A percentile compares a stretch with the other conserved stretches of the same genome.
These are phyloP conservation scores for Epizoanthus scotinus DNA, from an alignment of 92 coral and sea anemone species.

Conservation along the genomic window DNA sequence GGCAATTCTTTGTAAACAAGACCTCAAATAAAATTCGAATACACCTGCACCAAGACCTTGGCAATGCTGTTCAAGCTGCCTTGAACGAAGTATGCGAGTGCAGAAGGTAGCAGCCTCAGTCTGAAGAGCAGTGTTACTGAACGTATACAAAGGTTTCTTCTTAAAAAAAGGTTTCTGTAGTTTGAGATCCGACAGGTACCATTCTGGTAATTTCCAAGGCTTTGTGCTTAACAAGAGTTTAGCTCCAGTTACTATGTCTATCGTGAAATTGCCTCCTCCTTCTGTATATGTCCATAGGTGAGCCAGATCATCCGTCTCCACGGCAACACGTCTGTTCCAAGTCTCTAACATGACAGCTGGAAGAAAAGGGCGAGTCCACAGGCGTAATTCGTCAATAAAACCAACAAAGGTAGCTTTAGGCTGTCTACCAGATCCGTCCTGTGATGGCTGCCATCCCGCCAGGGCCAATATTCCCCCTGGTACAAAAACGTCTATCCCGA, in stretches of 20 bases:
- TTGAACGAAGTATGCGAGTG: constrained; percentile 22
- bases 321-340: constrained; percentile 52
- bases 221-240: constrained; percentile 40
- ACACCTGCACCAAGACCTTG: constrained; percentile 55
- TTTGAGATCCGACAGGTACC: constrained; percentile 54
- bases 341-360: constrained; percentile 62
- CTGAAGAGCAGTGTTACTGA: constrained; percentile 25
- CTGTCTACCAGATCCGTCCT: constrained; percentile 59
- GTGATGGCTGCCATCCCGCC: constrained; percentile 72
- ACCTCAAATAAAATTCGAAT: constrained; percentile 48
- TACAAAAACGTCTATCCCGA: constrained; percentile 43
- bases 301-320: constrained; percentile 44
- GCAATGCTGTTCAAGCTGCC: constrained; percentile 43
- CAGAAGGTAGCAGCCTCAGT: constrained; percentile 48
- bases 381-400: constrained; percentile 57
- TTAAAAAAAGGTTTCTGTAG: constrained; percentile 49
- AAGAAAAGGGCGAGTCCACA: constrained; percentile 65
- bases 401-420: constrained; percentile 55
- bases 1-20: constrained; percentile 46
- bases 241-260: constrained; percentile 37
- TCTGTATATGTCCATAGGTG: constrained; percentile 55
- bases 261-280: constrained; percentile 55
- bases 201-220: constrained; percentile 63
- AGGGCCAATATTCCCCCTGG: constrained; percentile 63
- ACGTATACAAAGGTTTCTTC: constrained; percentile 26